phyloP scores from a whole-genome alignment of 2,113 vertebrate species.

The Callorhinus ursinus region DNA sequence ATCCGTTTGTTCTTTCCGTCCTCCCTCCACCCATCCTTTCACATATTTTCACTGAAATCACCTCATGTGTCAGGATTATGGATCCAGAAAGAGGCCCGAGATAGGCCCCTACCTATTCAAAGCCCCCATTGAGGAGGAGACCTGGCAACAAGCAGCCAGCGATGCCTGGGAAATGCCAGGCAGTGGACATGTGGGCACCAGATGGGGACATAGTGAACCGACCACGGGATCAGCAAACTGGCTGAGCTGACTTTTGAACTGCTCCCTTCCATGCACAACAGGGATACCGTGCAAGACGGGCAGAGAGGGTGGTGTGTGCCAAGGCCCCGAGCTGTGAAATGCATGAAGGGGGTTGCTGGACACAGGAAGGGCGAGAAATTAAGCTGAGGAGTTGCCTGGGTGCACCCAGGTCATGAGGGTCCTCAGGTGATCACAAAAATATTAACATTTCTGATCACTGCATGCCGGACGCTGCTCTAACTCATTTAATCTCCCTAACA shows the following conservation, averaged over 20 bases:
- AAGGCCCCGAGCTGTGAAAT: neutral
- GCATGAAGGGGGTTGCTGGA: too few relatives aligned
- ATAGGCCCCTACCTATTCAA: too few relatives aligned
- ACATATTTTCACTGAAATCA: neutral
- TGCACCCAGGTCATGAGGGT: neutral
- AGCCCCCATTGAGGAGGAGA: neutral
- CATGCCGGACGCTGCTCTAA: neutral
- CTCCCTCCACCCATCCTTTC: neutral
- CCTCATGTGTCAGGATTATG: neutral
- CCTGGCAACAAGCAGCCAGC: neutral
- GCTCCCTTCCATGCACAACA: neutral
- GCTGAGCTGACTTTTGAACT: neutral
- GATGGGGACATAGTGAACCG: neutral
- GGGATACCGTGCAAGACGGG: neutral
- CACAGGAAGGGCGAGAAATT: neutral
- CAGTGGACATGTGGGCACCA: neutral
- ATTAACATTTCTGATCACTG: neutral
- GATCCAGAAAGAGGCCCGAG: neutral
- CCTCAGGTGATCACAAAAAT: neutral
- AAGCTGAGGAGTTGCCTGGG: neutral
- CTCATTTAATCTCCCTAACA: neutral
- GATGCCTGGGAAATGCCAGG: neutral
- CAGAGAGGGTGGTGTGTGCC: neutral
- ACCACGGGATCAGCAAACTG: neutral
- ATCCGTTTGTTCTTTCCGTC: neutral